Evolutionary conservation across 2,888 invertebrate genomes (phyloP), one percentile per base, ranked within the genome.

Genomic region (Apamea monoglypha): DNA sequence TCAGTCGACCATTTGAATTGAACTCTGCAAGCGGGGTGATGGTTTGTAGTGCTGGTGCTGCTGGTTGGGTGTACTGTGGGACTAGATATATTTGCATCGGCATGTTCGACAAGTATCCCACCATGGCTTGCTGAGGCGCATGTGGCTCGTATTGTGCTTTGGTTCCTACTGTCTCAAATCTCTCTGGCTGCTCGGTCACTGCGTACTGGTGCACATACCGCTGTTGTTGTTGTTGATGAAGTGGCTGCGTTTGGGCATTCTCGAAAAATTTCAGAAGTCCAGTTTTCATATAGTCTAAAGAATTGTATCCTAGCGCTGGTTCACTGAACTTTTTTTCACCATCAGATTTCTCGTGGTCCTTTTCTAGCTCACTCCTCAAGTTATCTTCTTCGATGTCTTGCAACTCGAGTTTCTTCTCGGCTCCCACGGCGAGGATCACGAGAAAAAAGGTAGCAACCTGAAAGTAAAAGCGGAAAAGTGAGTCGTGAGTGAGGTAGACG

Each of bases 351-450:
- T 94, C 94, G 18, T 89, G 80, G 2, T 95, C 90, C 78, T 93
- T 94, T 87, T 96, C 95, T 85, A 96, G 96, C 93, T 98, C 98
- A 87, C 97, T 97, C 74, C 97, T 97, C 75, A 98, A 93, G 90
- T 98, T 98, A 90, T 98, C 98, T 59, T 97, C 97, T 92, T 98
- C 98, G 85, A 98, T 98, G 93, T 98, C 98, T 92, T 98, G 98
- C 71, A 98, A 95, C 87, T 98, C 97, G 79, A 98, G 97, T 94
- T 98, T 98, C 92, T 97, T 97, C 78, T 98, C 97, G 67, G 95
- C 96, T 88, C 91, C 90, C 71, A 95, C 97, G 82, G 92, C 93
- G 68, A 95, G 84, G 78, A 87, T 91, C 83, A 96, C 85, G 75
- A 96, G 90, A 76, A 95, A 92, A 89, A 95, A 90, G 78, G 93